phyloP scores from a whole-genome alignment of 2,113 vertebrate genomes.

The Phyllostomus discolor region DNA sequence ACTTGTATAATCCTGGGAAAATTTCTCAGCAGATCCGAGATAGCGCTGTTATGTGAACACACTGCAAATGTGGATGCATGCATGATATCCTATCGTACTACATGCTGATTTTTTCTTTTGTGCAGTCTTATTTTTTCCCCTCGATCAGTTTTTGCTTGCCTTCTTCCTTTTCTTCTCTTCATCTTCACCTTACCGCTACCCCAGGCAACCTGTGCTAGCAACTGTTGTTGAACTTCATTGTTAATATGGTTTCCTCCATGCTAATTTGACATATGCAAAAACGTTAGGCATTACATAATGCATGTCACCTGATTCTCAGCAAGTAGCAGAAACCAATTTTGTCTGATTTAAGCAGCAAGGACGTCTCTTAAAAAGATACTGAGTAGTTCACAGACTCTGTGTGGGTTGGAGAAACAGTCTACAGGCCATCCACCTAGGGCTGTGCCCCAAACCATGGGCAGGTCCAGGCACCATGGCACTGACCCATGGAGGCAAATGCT shows the following conservation, averaged over 20 bases:
- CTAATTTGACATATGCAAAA: neutral
- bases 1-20: neutral
- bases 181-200: neutral
- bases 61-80: neutral
- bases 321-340: neutral
- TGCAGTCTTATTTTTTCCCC: neutral
- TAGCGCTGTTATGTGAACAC: neutral
- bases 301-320: neutral
- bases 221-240: neutral
- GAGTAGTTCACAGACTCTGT: neutral
- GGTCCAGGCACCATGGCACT: neutral
- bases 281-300: neutral
- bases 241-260: slow-evolving; percentile 10
- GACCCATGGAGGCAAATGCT: neutral
- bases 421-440: neutral
- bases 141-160: neutral
- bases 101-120: neutral
- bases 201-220: neutral
- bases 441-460: neutral
- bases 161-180: neutral
- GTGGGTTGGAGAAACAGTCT: neutral
- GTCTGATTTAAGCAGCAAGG: slow-evolving; percentile 9
- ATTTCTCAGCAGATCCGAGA: neutral
- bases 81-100: too few relatives aligned
- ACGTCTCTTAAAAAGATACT: neutral